Evolutionary conservation across 2,113 vertebrate genomes (phyloP).

Genomic region (Pipa parva): DNA sequence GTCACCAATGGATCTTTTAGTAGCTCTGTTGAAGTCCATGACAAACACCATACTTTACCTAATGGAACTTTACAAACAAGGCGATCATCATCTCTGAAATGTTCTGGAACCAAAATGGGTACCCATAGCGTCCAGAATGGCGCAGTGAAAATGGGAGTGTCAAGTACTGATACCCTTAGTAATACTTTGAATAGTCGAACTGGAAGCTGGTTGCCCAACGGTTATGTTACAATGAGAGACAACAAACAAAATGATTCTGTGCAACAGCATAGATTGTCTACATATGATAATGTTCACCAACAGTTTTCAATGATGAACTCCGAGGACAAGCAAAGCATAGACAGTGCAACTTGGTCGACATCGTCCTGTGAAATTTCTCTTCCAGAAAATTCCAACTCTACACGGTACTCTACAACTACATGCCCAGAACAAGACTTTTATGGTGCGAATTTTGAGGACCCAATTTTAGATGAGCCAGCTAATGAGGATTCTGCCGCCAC

Average conservation of each 20-base stretch:
- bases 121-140: conserved; percentile 77
- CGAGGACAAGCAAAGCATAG: conserved; percentile 94
- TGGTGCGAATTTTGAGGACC: conserved; percentile 74
- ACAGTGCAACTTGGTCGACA: conserved; percentile 97
- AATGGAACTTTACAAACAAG: conserved; percentile 66
- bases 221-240: conserved; percentile 82
- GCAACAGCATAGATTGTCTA: conserved; percentile 89
- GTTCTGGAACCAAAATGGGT: conserved; percentile 87
- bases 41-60: conserved; percentile 72
- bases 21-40: conserved; percentile 70
- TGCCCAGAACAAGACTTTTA: conserved; percentile 93
- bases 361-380: conserved; percentile 96
- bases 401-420: conserved; percentile 92
- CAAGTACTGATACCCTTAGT: conserved; percentile 65
- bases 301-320: conserved; percentile 74
- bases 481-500: conserved; percentile 60
- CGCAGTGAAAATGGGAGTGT: conserved; percentile 73
- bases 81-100: conserved; percentile 75
- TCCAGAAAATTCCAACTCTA: conserved; percentile 88
- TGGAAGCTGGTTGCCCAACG: conserved; percentile 75
- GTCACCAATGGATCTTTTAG: conserved; percentile 97
- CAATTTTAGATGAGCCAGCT: conserved; percentile 66
- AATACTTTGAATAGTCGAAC: conserved; percentile 60
- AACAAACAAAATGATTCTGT: conserved; percentile 66
- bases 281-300: conserved; percentile 93